Evolutionary conservation across 2,888 invertebrate species (phyloP), one percentile per base, ranked within the genome.

Genomic region (Oligia fasciuncula): DNA sequence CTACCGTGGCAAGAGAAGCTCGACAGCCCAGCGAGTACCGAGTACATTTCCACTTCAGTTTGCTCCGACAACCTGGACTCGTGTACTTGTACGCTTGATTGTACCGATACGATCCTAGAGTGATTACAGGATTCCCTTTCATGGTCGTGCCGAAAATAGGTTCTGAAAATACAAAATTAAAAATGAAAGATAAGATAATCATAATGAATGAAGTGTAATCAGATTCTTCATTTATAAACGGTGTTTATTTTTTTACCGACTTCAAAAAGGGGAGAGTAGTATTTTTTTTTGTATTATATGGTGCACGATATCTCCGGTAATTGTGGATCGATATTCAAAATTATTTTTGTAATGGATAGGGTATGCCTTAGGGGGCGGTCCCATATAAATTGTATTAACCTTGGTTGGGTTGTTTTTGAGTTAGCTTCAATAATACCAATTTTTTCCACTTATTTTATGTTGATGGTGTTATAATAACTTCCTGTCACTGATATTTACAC

Each of bases 1-100:
- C 72, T 3, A 72, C 2, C 2, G 80, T 85, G 1, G 63, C 19
- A 3, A 78, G 72, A 9, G 19, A 63, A 13, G 79, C 73, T 29
- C 76, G 65, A 29, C 85, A 85, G 46, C 85, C 84, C 67, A 63
- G 14, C 4, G 70, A 67, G 19, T 72, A 73, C 23, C 76, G 43
- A 46, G 76, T 87, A 51, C 86, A 87, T 17, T 75, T 71, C 82
- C 87, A 86, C 35, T 77, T 76, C 23, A 73, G 29, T 67, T 76
- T 77, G 23, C 17, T 40, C 11, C 17, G 57, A 43, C 13, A 40
- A 4, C 5, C 17, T 29, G 23, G 19, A 17, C 79, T 49, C 4
- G 35, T 49, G 0, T 29, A 68, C 77, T 40, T 57, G n/a, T 57
- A 23, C 17, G 67, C 46, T 23, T 71, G 62, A 29, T 83, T 83